Conservation (phyloP, 1,140 invertebrate species). For the Asobara japonica region DNA sequence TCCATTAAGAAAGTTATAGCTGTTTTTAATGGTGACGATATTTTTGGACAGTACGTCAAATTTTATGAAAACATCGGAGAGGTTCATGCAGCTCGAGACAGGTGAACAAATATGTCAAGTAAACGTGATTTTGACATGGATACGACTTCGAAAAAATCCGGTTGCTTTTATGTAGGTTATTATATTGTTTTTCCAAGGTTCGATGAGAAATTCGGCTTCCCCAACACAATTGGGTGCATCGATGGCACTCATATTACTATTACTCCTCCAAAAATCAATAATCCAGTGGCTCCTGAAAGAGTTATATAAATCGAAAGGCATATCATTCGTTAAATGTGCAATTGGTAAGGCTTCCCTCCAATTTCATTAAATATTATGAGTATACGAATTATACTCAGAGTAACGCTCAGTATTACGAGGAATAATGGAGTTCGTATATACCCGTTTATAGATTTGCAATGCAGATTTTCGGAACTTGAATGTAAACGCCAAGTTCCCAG, state of each 20-base stretch:
- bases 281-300: conserved; percentile 37
- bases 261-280: conserved; percentile 32
- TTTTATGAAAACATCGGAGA: conserved; percentile 25
- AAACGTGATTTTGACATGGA: too few species aligned
- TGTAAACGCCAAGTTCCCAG: conserved; percentile 43
- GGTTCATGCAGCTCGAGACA: conserved; percentile 25
- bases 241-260: conserved; percentile 55
- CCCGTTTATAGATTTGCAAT: conserved; percentile 35
- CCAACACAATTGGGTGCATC: conserved; percentile 41
- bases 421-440: background rate
- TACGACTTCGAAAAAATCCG: too few species aligned
- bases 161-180: conserved; percentile 5
- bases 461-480: conserved; percentile 38
- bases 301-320: conserved; percentile 51
- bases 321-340: conserved; percentile 53
- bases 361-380: conserved; percentile 28
- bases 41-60: conserved; percentile 22
- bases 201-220: conserved; percentile 40
- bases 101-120: background rate
- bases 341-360: too few species aligned
- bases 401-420: background rate
- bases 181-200: conserved; percentile 33
- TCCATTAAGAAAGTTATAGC: conserved; percentile 23
- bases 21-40: conserved; percentile 13
- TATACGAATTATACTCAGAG: background rate